These are phyloP conservation scores for Agrochola litura DNA, from an alignment of 2,888 invertebrate species.

Conservation along the genomic window DNA sequence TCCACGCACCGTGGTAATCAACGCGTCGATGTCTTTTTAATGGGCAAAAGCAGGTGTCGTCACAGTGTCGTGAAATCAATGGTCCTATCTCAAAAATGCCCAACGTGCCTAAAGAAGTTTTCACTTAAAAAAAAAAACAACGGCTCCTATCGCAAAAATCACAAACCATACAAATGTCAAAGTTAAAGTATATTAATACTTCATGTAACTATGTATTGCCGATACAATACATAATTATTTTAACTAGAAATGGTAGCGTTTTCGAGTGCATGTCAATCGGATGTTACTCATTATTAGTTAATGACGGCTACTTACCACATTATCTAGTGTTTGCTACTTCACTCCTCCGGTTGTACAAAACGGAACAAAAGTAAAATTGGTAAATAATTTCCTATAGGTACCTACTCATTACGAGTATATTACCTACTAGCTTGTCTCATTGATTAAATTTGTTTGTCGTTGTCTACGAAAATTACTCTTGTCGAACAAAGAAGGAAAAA, in stretches of 20 bases:
- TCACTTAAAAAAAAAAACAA: background rate
- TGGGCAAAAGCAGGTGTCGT: too few relatives aligned
- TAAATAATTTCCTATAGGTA: background rate
- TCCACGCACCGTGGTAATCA: too few relatives aligned
- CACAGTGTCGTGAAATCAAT: too few relatives aligned
- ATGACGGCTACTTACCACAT: background rate
- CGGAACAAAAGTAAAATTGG: background rate
- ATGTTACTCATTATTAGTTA: constrained; percentile 28
- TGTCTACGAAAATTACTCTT: too few relatives aligned
- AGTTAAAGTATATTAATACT: background rate
- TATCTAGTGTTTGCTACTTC: constrained; percentile 32
- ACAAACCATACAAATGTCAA: background rate
- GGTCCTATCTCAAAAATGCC: too few relatives aligned
- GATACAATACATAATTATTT: background rate
- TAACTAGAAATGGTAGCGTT: constrained; percentile 13
- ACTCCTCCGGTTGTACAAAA: constrained; percentile 26
- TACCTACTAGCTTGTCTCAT: background rate
- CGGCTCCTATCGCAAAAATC: background rate
- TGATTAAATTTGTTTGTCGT: background rate
- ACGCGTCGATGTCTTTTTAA: too few relatives aligned
- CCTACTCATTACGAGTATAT: too few relatives aligned
- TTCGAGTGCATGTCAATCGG: background rate
- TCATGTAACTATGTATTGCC: background rate
- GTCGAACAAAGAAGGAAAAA: background rate
- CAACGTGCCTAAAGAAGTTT: too few relatives aligned